Conservation (phyloP, 2,113 vertebrate genomes). For the Aptenodytes forsteri region DNA sequence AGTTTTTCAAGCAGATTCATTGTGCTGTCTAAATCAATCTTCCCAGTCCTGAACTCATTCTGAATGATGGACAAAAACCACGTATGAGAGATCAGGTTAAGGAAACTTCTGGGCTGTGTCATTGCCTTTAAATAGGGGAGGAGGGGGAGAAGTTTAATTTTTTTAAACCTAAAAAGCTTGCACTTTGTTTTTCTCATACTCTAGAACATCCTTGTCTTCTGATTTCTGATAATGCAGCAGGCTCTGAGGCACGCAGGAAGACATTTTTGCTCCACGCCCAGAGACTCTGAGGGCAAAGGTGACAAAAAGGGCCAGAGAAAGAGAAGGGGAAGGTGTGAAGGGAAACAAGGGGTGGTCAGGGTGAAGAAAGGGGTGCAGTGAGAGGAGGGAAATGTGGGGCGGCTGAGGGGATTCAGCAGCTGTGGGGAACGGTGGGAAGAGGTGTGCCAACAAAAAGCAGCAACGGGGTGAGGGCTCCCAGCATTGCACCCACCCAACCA, state of each 20-base stretch:
- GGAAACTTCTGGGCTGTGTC: neutral
- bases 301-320: neutral
- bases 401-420: fast-evolving
- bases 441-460: neutral
- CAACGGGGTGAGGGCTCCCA: fast-evolving
- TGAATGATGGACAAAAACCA: slow-evolving; percentile 73
- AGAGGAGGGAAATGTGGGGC: neutral
- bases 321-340: neutral
- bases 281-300: neutral
- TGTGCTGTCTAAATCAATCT: slow-evolving; percentile 48
- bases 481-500: too few relatives aligned
- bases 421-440: fast-evolving
- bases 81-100: slow-evolving; percentile 57
- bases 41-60: slow-evolving; percentile 70
- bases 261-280: neutral
- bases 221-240: neutral
- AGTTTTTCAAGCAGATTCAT: slow-evolving; percentile 71
- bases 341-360: neutral
- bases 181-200: neutral
- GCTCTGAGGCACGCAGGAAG: neutral
- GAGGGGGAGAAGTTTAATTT: neutral
- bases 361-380: neutral
- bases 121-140: neutral
- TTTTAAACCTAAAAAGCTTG: neutral
- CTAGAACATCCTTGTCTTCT: neutral